phyloP scores from a whole-genome alignment of 2,888 invertebrate genomes.

The Diloba caeruleocephala region DNA sequence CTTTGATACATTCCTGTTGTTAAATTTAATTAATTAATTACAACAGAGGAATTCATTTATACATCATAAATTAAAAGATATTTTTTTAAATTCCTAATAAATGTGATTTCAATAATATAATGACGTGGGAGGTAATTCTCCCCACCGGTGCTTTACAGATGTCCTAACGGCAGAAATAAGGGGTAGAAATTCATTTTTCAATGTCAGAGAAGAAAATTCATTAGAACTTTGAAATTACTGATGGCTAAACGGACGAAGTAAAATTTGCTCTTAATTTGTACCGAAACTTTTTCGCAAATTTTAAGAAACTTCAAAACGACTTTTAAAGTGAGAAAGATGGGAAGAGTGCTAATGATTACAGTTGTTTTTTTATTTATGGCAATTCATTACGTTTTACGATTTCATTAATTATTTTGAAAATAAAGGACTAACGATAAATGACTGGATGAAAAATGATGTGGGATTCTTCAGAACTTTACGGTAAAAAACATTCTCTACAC shows the following conservation, averaged over 20 bases:
- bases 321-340: constrained; percentile 85
- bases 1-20: too few species aligned
- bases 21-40: too few species aligned
- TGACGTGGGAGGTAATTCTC: constrained; percentile 56
- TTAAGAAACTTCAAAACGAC: constrained; percentile 84
- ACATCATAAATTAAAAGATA: too few species aligned
- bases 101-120: constrained; percentile 54
- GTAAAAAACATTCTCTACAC: constrained; percentile 65
- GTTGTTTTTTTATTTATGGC: constrained; percentile 66
- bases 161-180: constrained; percentile 76
- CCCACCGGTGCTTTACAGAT: constrained; percentile 69
- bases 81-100: too few species aligned
- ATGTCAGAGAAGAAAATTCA: constrained; percentile 88
- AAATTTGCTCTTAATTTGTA: constrained; percentile 89
- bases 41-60: too few species aligned
- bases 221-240: constrained; percentile 89
- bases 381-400: constrained; percentile 45
- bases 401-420: constrained; percentile 30
- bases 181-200: constrained; percentile 87
- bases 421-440: background rate
- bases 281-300: constrained; percentile 85
- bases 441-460: background rate
- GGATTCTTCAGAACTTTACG: too few species aligned
- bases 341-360: constrained; percentile 83
- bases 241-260: constrained; percentile 88